These are phyloP conservation scores for Pissodes strobi DNA, from an alignment of 1,140 invertebrate genomes.

Conservation along the genomic window DNA sequence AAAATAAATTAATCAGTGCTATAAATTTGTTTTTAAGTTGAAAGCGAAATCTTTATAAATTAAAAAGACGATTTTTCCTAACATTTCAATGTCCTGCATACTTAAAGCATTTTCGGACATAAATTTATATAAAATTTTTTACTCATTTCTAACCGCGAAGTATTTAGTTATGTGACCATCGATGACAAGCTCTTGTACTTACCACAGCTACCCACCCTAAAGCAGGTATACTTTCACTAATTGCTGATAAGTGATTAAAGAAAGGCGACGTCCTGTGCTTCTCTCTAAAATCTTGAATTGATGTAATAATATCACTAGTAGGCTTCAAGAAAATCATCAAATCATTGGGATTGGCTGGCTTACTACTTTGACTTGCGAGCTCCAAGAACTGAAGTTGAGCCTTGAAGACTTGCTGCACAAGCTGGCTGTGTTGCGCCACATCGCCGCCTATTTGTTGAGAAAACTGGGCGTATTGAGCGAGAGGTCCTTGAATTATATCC, in stretches of 20 bases:
- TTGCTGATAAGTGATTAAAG: constrained; percentile 95
- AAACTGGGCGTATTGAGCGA: constrained; percentile 74
- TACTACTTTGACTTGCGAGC: constrained; percentile 70
- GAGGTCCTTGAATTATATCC: constrained; percentile 76
- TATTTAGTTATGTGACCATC: neutral
- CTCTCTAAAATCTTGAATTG: constrained; percentile 86
- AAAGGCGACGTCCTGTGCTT: constrained; percentile 81
- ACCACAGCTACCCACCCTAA: constrained; percentile 89
- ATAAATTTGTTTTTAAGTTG: no score
- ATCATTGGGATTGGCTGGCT: constrained; percentile 67
- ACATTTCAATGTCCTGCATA: no score
- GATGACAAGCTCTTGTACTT: constrained; percentile 7
- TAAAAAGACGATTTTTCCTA: neutral
- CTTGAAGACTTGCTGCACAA: constrained; percentile 83
- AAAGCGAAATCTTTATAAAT: neutral
- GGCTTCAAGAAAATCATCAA: constrained; percentile 75
- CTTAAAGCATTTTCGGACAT: no score
- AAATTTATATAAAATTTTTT: no score
- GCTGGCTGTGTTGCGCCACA: constrained; percentile 79
- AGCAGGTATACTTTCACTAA: constrained; percentile 94
- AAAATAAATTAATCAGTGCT: no score
- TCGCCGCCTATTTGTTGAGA: constrained; percentile 87
- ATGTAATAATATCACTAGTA: constrained; percentile 80
- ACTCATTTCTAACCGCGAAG: no score
- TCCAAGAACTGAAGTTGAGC: constrained; percentile 79